phyloP scores from a whole-genome alignment of 2,113 vertebrate species.

The Lophura nycthemera region DNA sequence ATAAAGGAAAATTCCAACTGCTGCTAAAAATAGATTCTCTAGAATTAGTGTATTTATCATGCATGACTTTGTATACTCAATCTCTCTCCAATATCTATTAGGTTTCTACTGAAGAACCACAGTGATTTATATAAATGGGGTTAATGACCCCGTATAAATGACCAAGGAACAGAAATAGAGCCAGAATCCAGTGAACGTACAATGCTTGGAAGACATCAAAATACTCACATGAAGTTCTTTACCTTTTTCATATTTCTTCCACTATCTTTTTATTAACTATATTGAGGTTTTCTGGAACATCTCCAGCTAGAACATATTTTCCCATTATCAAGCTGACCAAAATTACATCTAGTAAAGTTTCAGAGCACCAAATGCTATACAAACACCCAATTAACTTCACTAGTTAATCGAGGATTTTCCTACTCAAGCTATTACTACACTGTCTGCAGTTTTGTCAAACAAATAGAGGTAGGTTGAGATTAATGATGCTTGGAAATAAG shows the following conservation, averaged over 20 bases:
- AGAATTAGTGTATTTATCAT: not conserved
- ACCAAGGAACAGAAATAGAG: not conserved
- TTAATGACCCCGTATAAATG: not conserved
- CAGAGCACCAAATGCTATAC: not conserved
- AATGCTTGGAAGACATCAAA: not conserved
- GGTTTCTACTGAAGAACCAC: not conserved
- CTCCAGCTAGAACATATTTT: not conserved
- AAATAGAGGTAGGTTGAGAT: not conserved
- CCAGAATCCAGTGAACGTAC: not conserved
- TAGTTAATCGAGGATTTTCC: not conserved
- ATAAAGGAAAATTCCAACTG: conserved; percentile 10
- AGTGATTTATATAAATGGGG: not conserved
- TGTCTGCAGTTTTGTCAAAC: not conserved
- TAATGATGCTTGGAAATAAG: conserved; percentile 14
- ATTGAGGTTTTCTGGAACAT: not conserved
- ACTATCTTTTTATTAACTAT: not conserved
- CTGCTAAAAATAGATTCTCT: not conserved
- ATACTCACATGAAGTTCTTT: not conserved
- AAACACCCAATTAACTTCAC: conserved; percentile 27
- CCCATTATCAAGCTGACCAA: not conserved
- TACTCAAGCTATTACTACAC: not conserved
- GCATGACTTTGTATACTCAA: not conserved
- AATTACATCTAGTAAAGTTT: not conserved
- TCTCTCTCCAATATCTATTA: not conserved
- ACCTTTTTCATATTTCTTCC: not conserved